Conservation (phyloP, 2,113 vertebrate genomes). For the Xerus inauris region DNA sequence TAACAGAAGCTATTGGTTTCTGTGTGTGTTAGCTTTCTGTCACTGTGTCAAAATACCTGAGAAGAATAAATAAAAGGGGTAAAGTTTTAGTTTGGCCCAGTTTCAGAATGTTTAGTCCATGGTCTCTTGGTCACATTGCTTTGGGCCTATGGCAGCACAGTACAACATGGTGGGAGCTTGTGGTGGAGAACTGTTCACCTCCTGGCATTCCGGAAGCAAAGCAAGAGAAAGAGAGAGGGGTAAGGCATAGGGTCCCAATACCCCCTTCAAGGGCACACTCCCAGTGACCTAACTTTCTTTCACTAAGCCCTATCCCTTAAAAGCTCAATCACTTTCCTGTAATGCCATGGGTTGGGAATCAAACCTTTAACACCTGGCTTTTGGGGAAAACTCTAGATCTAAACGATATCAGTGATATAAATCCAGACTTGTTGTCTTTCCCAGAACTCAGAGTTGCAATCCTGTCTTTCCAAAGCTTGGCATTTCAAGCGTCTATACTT, state of each 20-base stretch:
- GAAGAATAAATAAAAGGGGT: neutral
- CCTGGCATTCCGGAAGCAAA: neutral
- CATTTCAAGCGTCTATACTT: neutral
- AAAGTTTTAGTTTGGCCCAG: neutral
- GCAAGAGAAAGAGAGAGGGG: neutral
- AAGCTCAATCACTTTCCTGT: neutral
- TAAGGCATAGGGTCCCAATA: neutral
- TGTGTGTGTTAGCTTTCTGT: neutral
- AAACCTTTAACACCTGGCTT: neutral
- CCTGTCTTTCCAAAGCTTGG: neutral
- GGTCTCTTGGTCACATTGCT: neutral
- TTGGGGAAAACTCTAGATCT: neutral
- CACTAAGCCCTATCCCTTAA: too few species aligned
- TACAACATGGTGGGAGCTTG: neutral
- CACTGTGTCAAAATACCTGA: neutral
- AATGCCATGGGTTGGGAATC: neutral
- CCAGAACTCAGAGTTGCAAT: neutral
- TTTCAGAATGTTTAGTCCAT: neutral
- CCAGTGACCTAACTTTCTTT: neutral
- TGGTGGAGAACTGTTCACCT: neutral
- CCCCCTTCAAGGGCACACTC: neutral
- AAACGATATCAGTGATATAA: neutral
- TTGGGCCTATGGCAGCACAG: neutral
- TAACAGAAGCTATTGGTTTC: neutral
- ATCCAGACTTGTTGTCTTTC: neutral